phyloP scores from a whole-genome alignment of 2,888 invertebrate species.

The Catocala fraxini region DNA sequence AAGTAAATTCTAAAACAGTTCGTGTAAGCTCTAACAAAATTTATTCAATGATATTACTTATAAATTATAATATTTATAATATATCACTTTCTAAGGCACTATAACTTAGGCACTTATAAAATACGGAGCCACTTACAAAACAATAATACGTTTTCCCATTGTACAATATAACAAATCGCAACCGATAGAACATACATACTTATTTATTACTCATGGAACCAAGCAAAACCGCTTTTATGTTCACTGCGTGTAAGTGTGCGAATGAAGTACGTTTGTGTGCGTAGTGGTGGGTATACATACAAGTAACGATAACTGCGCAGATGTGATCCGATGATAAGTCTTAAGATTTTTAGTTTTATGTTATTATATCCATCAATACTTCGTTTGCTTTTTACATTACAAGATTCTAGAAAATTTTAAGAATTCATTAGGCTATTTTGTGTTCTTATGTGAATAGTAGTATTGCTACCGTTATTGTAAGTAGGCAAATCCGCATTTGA shows the following conservation, averaged over 20 bases:
- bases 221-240: constrained; percentile 27
- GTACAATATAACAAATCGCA: constrained; percentile 33
- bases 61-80: no score
- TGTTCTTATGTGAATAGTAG: no score
- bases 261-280: constrained; percentile 16
- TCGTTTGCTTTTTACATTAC: no score
- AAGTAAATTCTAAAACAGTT: no score
- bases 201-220: constrained; percentile 32
- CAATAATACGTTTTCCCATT: constrained; percentile 19
- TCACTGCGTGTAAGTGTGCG: constrained; percentile 10
- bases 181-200: constrained; percentile 17
- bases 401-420: no score
- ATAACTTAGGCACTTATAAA: constrained; percentile 2
- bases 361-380: no score
- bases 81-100: background rate
- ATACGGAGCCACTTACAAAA: constrained; percentile 16
- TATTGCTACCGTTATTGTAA: no score
- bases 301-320: constrained; percentile 17
- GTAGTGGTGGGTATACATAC: constrained; percentile 22
- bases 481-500: no score
- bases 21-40: no score
- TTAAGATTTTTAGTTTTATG: constrained; percentile 9
- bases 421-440: no score
- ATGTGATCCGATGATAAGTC: constrained; percentile 21
- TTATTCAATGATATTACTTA: no score